A percentile compares a stretch with the other conserved stretches of the same genome.
phyloP scores from a whole-genome alignment of 2,888 invertebrate species.

The Noctua janthe region DNA sequence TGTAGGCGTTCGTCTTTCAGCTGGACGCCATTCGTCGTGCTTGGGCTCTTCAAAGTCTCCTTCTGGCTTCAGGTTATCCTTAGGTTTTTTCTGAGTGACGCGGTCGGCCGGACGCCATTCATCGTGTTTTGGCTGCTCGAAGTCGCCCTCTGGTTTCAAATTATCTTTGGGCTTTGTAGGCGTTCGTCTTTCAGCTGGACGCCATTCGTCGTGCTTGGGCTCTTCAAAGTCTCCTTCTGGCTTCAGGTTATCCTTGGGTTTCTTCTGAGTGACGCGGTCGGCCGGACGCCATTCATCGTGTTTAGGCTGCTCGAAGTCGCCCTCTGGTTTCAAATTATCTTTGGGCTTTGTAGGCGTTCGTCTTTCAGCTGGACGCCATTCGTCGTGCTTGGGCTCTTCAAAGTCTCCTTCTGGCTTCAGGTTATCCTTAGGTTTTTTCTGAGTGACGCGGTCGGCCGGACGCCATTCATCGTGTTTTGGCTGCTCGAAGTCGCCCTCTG shows the following conservation, averaged over 20 bases:
- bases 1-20: slow-evolving; percentile 63
- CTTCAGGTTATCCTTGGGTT: background rate
- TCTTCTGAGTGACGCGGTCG: no score
- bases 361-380: slow-evolving; percentile 82
- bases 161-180: slow-evolving; percentile 91
- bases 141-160: slow-evolving; percentile 90
- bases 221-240: slow-evolving; percentile 91
- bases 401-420: slow-evolving; percentile 91
- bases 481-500: slow-evolving; percentile 84
- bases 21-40: slow-evolving; percentile 77
- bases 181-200: slow-evolving; percentile 85
- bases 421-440: slow-evolving; percentile 89
- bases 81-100: slow-evolving; percentile 82
- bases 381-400: slow-evolving; percentile 80
- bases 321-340: slow-evolving; percentile 90
- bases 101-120: slow-evolving; percentile 86
- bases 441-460: slow-evolving; percentile 80
- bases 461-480: slow-evolving; percentile 80
- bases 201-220: slow-evolving; percentile 82
- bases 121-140: slow-evolving; percentile 58
- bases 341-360: slow-evolving; percentile 78
- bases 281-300: slow-evolving; percentile 77
- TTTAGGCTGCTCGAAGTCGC: slow-evolving; percentile 83
- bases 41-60: slow-evolving; percentile 82
- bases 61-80: slow-evolving; percentile 89